Evolutionary conservation across 2,888 invertebrate genomes (phyloP).

Genomic region (Andrena hattorfiana): DNA sequence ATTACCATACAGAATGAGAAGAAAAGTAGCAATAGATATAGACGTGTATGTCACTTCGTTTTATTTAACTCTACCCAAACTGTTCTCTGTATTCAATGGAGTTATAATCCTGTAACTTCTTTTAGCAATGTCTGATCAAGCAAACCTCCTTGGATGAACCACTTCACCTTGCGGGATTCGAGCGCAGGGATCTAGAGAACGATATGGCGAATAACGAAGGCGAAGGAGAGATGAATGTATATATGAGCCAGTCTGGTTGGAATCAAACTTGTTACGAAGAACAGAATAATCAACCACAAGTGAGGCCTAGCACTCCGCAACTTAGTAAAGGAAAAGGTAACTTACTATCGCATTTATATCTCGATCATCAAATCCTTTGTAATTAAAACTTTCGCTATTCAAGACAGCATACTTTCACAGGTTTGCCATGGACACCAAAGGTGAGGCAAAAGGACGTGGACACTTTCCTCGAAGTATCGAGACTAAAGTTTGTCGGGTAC

Average conservation of each 20-base stretch:
- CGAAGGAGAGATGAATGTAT: slow-evolving; percentile 84
- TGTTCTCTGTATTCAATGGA: slow-evolving; percentile 1
- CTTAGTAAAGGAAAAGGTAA: slow-evolving; percentile 81
- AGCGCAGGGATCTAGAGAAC: slow-evolving; percentile 65
- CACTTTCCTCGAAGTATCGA: slow-evolving; percentile 94
- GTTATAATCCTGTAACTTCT: slow-evolving; percentile 22
- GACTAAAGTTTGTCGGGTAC: slow-evolving; percentile 98
- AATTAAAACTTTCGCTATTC: neutral
- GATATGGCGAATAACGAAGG: slow-evolving; percentile 86
- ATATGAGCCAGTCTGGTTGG: slow-evolving; percentile 74
- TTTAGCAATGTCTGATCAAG: slow-evolving; percentile 91
- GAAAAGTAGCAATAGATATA: slow-evolving; percentile 89
- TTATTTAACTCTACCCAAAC: neutral
- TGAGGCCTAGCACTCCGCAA: slow-evolving; percentile 86
- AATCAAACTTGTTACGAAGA: slow-evolving; percentile 80
- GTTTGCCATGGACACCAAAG: slow-evolving; percentile 98
- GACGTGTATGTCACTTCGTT: slow-evolving; percentile 86
- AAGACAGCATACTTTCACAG: slow-evolving; percentile 77
- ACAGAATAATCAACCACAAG: slow-evolving; percentile 83
- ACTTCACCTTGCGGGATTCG: slow-evolving; percentile 86
- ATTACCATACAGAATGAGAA: slow-evolving; percentile 94
- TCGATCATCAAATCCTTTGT: neutral
- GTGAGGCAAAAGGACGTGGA: slow-evolving; percentile 97
- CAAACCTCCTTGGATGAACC: slow-evolving; percentile 96
- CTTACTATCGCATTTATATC: slow-evolving; percentile 9